Evolutionary conservation across 2,113 vertebrate species (phyloP), one percentile per base, ranked within the genome.

Genomic region (Paramisgurnus dabryanus): DNA sequence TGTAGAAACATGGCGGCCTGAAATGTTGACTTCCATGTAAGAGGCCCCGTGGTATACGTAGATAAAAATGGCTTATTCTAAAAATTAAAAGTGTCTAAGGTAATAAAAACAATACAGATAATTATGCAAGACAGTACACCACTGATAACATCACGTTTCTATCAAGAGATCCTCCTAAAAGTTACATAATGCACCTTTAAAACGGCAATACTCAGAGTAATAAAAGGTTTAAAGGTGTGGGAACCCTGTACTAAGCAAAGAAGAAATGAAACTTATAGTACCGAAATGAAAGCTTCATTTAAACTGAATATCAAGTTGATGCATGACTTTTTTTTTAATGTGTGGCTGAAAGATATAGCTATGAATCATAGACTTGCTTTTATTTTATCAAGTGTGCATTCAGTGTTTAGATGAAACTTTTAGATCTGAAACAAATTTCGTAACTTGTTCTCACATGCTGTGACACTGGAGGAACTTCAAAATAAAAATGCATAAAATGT

Each of bases 331-430:
- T 60, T 10, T 60, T 10, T 45, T 6, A 9, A 6, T 53, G 50
- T 18, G 41, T 18, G 34, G 13, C 5, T 11, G 34, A 73, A 10
- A 49, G 47, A 22, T 58, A 3, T 34, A 34, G 27, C 27, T 39
- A 60, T 73, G 39, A 11, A 27, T 10, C n/a, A 40, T 1, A 60
- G 40, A 45, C 58, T 61, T 34, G 12, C 27, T 74, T 47, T 63
- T 58, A 57, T n/a, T 12, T 10, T 11, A 12, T 2, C 17, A 57
- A n/a, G 57, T 64, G 18, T 17, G 60, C 73, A 63, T 49, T 63
- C 12, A 34, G 57, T 39, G 58, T 75, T 75, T 64, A 64, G 8
- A 64, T 76, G 0, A 76, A 76, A 11, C 60, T 64, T 75, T 64
- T n/a, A 27, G 58, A 34, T 11, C 60, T 64, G 7, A 61, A 63